These are phyloP conservation scores for Linepithema humile DNA, from an alignment of 1,140 invertebrate genomes.

Conservation along the genomic window DNA sequence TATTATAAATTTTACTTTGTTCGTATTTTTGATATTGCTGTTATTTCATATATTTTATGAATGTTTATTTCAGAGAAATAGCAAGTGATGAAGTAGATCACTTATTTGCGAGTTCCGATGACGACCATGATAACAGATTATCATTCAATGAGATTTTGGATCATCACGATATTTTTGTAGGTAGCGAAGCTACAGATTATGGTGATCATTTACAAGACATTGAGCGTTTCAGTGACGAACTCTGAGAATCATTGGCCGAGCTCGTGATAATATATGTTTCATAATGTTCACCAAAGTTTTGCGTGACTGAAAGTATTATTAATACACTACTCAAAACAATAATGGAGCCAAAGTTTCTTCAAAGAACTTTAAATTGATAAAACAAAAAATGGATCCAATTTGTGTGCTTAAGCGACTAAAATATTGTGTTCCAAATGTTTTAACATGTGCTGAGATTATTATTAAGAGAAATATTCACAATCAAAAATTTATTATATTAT, in stretches of 20 bases:
- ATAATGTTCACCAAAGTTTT: slow-evolving; percentile 27
- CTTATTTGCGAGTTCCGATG: slow-evolving; percentile 95
- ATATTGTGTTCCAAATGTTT: not conserved
- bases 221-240: slow-evolving; percentile 92
- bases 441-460: too few relatives aligned
- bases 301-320: slow-evolving; percentile 52
- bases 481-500: not conserved
- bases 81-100: slow-evolving; percentile 96
- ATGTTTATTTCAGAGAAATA: slow-evolving; percentile 88
- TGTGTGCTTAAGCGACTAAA: not conserved
- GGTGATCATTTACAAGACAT: slow-evolving; percentile 94
- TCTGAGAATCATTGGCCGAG: slow-evolving; percentile 84
- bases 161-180: slow-evolving; percentile 97
- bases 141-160: slow-evolving; percentile 94
- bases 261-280: slow-evolving; percentile 20
- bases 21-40: not conserved
- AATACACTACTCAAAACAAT: slow-evolving; percentile 37
- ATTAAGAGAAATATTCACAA: not conserved
- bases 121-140: slow-evolving; percentile 93
- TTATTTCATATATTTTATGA: not conserved
- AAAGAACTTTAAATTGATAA: not conserved
- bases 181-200: slow-evolving; percentile 98
- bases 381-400: too few relatives aligned
- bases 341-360: not conserved
- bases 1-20: slow-evolving; percentile 5